These are phyloP conservation scores for Drosophila maculinotata DNA, from an alignment of 2,888 invertebrate genomes.

Conservation along the genomic window DNA sequence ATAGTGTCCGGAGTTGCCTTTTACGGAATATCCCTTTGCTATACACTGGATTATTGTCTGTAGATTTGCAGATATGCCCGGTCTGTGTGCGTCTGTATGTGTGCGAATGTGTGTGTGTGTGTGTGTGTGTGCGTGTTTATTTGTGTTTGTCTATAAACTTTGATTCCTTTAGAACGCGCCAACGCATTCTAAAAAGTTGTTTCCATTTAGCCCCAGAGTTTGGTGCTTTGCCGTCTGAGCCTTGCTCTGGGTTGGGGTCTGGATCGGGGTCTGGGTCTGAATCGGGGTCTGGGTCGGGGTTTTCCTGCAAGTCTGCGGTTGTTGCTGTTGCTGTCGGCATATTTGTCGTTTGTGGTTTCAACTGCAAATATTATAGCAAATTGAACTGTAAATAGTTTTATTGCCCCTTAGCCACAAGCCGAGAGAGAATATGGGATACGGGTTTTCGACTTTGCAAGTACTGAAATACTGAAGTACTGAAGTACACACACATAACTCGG, in stretches of 20 bases:
- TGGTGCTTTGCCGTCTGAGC: constrained; percentile 12
- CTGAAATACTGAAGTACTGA: no score
- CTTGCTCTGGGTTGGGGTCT: constrained; percentile 4
- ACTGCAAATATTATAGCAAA: constrained; percentile 79
- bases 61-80: constrained; percentile 68
- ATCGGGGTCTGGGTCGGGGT: no score
- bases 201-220: constrained; percentile 31
- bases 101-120: constrained; percentile 16
- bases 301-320: constrained; percentile 42
- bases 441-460: constrained; percentile 23
- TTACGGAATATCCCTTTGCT: constrained; percentile 43
- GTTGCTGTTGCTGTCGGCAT: constrained; percentile 54
- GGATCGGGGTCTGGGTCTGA: constrained; percentile 9
- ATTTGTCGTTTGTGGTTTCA: constrained; percentile 75
- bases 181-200: constrained; percentile 69
- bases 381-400: constrained; percentile 81
- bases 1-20: constrained; percentile 36
- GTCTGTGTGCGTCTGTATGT: constrained; percentile 19
- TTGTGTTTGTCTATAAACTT: constrained; percentile 68
- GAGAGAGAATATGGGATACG: constrained; percentile 26
- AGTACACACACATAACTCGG: constrained; percentile 39
- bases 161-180: constrained; percentile 69
- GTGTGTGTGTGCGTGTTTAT: constrained; percentile 22
- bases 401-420: constrained; percentile 68
- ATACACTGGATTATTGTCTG: constrained; percentile 75